Conservation (phyloP, 1,140 invertebrate genomes). For the Leptinotarsa defecta region DNA sequence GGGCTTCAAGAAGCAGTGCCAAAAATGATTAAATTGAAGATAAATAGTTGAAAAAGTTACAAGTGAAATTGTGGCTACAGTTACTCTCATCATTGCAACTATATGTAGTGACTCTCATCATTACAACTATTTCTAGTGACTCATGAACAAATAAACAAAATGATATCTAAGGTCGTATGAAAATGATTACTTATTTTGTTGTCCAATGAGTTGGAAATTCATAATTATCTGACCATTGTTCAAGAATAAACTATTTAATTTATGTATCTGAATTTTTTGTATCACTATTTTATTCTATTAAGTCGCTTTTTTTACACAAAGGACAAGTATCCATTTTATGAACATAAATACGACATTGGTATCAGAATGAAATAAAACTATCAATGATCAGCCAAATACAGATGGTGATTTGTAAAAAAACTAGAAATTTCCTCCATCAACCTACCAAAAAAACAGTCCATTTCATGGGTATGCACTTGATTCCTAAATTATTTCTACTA, state of each 20-base stretch:
- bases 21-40: no score
- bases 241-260: background rate
- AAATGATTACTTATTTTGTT: slow-evolving; percentile 4
- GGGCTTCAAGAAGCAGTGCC: no score
- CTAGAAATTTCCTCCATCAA: slow-evolving; percentile 15
- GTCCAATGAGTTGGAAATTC: slow-evolving; percentile 5
- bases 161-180: background rate
- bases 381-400: slow-evolving; percentile 38
- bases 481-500: slow-evolving; percentile 3
- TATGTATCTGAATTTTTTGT: background rate
- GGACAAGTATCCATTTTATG: slow-evolving; percentile 40
- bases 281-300: background rate
- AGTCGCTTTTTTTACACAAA: slow-evolving; percentile 37
- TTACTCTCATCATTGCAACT: background rate
- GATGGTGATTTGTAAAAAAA: slow-evolving; percentile 31
- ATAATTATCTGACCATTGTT: background rate
- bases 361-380: slow-evolving; percentile 49
- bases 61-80: background rate
- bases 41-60: no score
- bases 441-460: slow-evolving; percentile 34
- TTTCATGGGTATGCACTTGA: slow-evolving; percentile 19
- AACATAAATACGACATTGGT: slow-evolving; percentile 42
- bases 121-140: slow-evolving; percentile 13
- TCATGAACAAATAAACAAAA: slow-evolving; percentile 17
- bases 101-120: background rate